These are phyloP conservation scores for Pan troglodytes DNA, from an alignment of 2,113 vertebrate species.

Conservation along the genomic window NHGRI_mPanTro3-v2.1_pri NC_072421.2:108263001-108263500, in stretches of 20 bases:
- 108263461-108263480: not conserved
- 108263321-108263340: not conserved
- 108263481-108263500: conserved; percentile 47
- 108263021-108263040: conserved; percentile 7
- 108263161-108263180: not conserved
- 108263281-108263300: not conserved
- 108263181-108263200: conserved; percentile 7
- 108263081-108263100: not conserved
- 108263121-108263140: not conserved
- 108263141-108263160: not conserved
- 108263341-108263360: not conserved
- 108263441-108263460: not conserved
- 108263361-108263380: not conserved
- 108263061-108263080: not conserved
- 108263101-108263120: not conserved
- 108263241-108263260: conserved; percentile 33
- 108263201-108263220: conserved; percentile 30
- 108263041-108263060: not conserved
- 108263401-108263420: not conserved
- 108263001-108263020: not conserved
- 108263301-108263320: not conserved
- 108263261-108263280: not conserved
- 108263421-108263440: conserved; percentile 7
- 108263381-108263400: conserved; percentile 36
- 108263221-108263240: not conserved